A percentile compares a stretch with the other conserved stretches of the same genome.
phyloP scores from a whole-genome alignment of 2,888 invertebrate genomes.

The Nowickia ferox region DNA sequence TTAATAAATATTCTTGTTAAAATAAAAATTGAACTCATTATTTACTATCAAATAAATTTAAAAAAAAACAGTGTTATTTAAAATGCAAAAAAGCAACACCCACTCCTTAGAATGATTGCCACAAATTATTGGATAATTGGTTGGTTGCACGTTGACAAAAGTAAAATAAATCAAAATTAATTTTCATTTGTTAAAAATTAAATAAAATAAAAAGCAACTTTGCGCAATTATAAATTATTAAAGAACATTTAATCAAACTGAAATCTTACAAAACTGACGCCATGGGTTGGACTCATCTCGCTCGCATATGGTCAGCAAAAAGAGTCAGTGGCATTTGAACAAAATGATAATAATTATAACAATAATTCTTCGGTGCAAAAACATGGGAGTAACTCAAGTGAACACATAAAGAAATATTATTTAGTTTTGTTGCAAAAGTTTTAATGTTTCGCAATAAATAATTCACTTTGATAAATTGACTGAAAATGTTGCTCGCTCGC shows the following conservation, averaged over 20 bases:
- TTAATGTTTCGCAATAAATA: slow-evolving; percentile 37
- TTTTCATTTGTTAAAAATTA: neutral
- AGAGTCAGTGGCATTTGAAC: slow-evolving; percentile 37
- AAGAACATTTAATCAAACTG: slow-evolving; percentile 18
- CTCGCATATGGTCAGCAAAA: slow-evolving; percentile 12
- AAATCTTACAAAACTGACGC: slow-evolving; percentile 8
- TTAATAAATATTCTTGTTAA: neutral
- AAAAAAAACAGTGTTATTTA: slow-evolving; percentile 17
- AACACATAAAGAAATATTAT: neutral
- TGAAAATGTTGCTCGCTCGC: neutral
- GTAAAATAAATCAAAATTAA: slow-evolving; percentile 55
- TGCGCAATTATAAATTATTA: slow-evolving; percentile 2
- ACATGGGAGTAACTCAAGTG: neutral
- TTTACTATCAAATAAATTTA: slow-evolving; percentile 49
- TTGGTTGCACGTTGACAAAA: slow-evolving; percentile 4
- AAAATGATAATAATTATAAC: neutral
- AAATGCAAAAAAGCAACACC: slow-evolving; percentile 42
- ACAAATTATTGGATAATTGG: slow-evolving; percentile 14
- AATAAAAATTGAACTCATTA: slow-evolving; percentile 51
- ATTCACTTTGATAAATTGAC: slow-evolving; percentile 63
- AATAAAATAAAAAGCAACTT: slow-evolving; percentile 22
- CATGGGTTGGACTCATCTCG: slow-evolving; percentile 7
- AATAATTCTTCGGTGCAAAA: neutral
- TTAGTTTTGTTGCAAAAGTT: slow-evolving; percentile 9
- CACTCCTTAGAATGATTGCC: slow-evolving; percentile 48